phyloP scores from a whole-genome alignment of 1,140 invertebrate genomes.

The Helicoverpa zea region DNA sequence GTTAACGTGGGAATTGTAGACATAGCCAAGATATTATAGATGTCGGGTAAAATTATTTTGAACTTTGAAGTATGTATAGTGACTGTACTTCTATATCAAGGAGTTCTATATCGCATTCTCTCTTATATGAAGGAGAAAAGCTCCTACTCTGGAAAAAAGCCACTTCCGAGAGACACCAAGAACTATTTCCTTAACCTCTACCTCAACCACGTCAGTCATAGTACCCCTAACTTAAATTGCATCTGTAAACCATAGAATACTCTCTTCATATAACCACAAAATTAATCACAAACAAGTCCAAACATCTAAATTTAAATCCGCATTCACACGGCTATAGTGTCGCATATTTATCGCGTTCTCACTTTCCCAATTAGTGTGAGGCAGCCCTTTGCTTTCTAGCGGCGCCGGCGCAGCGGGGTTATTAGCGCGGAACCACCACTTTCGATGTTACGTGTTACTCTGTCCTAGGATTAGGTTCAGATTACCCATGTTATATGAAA shows the following conservation, averaged over 20 bases:
- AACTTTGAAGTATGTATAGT: too few species aligned
- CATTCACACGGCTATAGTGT: constrained; percentile 34
- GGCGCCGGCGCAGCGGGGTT: constrained; percentile 27
- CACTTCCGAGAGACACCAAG: too few species aligned
- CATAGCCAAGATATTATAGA: too few species aligned
- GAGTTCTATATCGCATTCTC: too few species aligned
- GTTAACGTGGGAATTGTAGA: neutral
- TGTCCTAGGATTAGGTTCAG: constrained; percentile 32
- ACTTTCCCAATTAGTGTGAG: constrained; percentile 42
- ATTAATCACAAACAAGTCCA: neutral
- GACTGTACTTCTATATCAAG: too few species aligned
- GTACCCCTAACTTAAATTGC: too few species aligned
- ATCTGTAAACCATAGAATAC: too few species aligned
- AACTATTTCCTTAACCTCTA: too few species aligned
- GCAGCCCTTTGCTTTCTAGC: constrained; percentile 47
- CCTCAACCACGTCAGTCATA: too few species aligned
- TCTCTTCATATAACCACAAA: neutral
- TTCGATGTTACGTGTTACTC: constrained; percentile 38
- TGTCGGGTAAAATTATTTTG: too few species aligned
- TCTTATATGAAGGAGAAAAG: too few species aligned
- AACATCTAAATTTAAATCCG: constrained; percentile 12
- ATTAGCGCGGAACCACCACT: constrained; percentile 47
- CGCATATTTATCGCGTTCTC: constrained; percentile 36
- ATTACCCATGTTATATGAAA: constrained; percentile 27
- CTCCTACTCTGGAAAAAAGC: too few species aligned